Evolutionary conservation across 92 coral and sea anemone genomes (phyloP).

Genomic region (Palythoa caribaeorum): DNA sequence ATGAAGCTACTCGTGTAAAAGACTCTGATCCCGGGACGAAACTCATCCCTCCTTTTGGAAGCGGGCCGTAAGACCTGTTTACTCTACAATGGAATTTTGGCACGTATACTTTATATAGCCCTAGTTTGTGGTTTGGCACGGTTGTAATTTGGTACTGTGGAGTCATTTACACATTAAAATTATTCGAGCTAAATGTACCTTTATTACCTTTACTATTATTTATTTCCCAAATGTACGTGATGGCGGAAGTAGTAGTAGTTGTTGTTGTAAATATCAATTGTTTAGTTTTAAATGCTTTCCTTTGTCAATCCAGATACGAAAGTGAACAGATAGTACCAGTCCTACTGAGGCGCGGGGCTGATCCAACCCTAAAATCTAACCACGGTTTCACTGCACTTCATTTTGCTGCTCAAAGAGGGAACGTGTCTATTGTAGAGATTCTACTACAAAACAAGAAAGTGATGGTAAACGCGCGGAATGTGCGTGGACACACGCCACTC

Average conservation of each 20-base stretch:
- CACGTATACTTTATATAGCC: no score
- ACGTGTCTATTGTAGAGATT: background rate
- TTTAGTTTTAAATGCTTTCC: background rate
- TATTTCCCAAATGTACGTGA: no score
- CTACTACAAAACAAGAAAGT: constrained; percentile 23
- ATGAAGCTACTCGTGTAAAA: no score
- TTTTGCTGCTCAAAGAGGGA: constrained; percentile 25
- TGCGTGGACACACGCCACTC: constrained; percentile 30
- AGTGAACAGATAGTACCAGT: constrained; percentile 10
- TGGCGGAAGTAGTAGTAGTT: background rate
- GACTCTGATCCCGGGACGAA: no score
- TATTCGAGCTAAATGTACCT: no score
- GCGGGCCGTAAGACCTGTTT: no score
- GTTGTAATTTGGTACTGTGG: no score
- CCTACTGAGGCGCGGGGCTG: constrained; percentile 31
- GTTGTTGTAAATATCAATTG: background rate
- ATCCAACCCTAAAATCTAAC: constrained; percentile 10
- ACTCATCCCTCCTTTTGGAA: no score
- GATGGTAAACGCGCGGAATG: constrained; percentile 18
- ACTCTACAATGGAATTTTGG: no score
- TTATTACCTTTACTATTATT: no score
- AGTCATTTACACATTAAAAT: no score
- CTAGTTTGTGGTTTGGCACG: no score
- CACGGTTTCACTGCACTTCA: constrained; percentile 37
- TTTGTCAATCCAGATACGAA: background rate